phyloP scores from a whole-genome alignment of 2,797 vertebrate species.

The Lateolabrax maculatus region DNA sequence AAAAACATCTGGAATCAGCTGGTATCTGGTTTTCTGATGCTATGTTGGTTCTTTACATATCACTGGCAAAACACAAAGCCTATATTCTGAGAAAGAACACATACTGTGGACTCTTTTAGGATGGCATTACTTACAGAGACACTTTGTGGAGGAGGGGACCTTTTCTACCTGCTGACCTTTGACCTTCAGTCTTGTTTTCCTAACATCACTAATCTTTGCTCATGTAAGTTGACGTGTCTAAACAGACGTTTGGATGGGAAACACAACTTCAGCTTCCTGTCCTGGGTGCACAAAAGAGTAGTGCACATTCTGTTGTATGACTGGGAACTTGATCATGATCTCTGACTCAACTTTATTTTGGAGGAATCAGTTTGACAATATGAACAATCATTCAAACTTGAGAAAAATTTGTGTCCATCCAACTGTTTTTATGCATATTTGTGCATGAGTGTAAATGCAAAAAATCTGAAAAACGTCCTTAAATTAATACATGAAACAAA shows the following conservation, averaged over 20 bases:
- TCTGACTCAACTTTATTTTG: not conserved
- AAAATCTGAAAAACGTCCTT: no score
- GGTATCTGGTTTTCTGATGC: not conserved
- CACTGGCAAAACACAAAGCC: not conserved
- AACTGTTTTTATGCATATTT: no score
- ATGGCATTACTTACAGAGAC: not conserved
- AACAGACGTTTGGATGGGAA: not conserved
- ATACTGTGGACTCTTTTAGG: not conserved
- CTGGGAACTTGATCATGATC: no score
- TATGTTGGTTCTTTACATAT: not conserved
- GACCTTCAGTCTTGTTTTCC: not conserved
- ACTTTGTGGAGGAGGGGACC: not conserved
- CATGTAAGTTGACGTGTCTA: not conserved
- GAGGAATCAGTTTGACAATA: not conserved
- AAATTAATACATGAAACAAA: not conserved
- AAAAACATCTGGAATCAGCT: not conserved
- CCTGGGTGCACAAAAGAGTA: not conserved
- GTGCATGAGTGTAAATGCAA: no score
- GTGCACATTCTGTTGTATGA: not conserved
- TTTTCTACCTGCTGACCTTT: not conserved
- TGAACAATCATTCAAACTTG: not conserved
- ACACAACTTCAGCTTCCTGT: not conserved
- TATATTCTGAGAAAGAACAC: not conserved
- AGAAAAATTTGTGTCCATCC: no score
- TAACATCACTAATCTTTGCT: not conserved